Evolutionary conservation across 2,888 invertebrate species (phyloP).

Genomic region (Nomada ruficornis): DNA sequence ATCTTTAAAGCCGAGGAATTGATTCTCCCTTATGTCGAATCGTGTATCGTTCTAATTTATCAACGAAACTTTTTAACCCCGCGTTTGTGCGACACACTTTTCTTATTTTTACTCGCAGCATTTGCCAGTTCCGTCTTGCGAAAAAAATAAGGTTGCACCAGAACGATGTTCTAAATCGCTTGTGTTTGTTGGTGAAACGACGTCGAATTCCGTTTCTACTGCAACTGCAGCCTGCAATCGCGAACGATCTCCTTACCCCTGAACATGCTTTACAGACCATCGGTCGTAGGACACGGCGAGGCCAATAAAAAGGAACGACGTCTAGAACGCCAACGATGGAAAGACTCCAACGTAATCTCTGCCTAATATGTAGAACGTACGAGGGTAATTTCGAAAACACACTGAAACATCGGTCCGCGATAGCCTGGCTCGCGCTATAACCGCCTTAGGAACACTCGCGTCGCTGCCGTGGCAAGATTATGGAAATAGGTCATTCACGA

Average conservation of each 20-base stretch:
- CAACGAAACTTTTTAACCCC: no score
- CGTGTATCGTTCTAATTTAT: no score
- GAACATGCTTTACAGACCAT: neutral
- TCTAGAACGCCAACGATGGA: neutral
- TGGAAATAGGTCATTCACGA: slow-evolving; percentile 74
- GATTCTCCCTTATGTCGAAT: no score
- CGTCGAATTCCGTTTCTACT: neutral
- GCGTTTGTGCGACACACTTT: no score
- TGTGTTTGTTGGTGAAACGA: neutral
- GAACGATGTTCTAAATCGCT: neutral
- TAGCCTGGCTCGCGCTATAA: slow-evolving; percentile 29
- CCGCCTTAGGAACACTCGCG: slow-evolving; percentile 50
- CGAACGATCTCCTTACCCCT: neutral
- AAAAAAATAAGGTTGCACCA: neutral
- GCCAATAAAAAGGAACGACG: slow-evolving; percentile 3
- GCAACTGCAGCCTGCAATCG: neutral
- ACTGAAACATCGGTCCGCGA: slow-evolving; percentile 39
- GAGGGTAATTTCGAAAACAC: slow-evolving; percentile 47
- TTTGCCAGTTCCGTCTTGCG: no score
- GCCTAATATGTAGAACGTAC: slow-evolving; percentile 29
- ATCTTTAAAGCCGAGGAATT: no score
- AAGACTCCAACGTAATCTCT: slow-evolving; percentile 14
- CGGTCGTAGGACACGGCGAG: neutral
- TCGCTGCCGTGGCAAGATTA: slow-evolving; percentile 59
- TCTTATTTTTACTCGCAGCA: no score